Evolutionary conservation across 1,140 invertebrate species (phyloP).

Genomic region (Stenopsyche tienmushanensis): DNA sequence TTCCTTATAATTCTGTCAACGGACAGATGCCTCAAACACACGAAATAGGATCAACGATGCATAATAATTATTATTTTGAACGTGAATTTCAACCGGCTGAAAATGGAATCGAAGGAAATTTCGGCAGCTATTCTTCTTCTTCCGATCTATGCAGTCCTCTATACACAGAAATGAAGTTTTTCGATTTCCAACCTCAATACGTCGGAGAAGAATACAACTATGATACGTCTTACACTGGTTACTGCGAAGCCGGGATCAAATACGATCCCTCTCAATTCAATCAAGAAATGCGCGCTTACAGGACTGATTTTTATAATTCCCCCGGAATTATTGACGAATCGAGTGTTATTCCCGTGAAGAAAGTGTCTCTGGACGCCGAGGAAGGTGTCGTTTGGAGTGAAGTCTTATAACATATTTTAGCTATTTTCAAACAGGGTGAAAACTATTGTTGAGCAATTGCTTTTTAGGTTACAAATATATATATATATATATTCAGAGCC

Average conservation of each 20-base stretch:
- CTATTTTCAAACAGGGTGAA: conserved; percentile 22
- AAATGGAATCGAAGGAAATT: conserved; percentile 4
- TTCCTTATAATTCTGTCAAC: conserved; percentile 39
- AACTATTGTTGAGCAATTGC: conserved; percentile 22
- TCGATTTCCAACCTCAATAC: conserved; percentile 22
- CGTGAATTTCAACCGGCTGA: conserved; percentile 2
- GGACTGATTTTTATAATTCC: conserved; percentile 5
- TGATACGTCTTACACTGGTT: conserved; percentile 1
- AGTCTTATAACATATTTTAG: conserved; percentile 28
- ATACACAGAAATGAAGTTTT: conserved; percentile 30
- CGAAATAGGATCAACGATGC: conserved; percentile 5
- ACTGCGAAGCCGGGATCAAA: conserved; percentile 2
- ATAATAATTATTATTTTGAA: conserved; percentile 9
- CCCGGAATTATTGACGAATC: conserved; percentile 1
- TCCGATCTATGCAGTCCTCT: conserved; percentile 31
- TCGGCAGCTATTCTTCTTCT: conserved; percentile 27
- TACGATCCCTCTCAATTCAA: conserved; percentile 9
- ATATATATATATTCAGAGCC: conserved; percentile 14
- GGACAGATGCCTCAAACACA: conserved; percentile 24
- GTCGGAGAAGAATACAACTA: conserved; percentile 13
- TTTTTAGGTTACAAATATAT: conserved; percentile 18
- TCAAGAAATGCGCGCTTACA: background rate
- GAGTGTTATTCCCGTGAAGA: background rate
- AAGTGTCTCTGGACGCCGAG: background rate
- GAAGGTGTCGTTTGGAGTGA: conserved; percentile 18